Evolutionary conservation across 2,113 vertebrate species (phyloP).

Genomic region (human (Homo sapiens)): GRCh38 chr3:50486001-50486500

Average conservation of each 20-base stretch:
- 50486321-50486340: background rate
- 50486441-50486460: constrained; percentile 52
- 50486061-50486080: background rate
- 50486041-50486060: background rate
- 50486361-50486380: constrained; percentile 39
- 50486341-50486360: background rate
- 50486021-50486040: background rate
- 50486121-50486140: background rate
- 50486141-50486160: background rate
- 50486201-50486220: background rate
- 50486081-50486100: background rate
- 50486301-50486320: background rate
- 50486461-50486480: constrained; percentile 40
- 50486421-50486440: constrained; percentile 58
- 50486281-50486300: background rate
- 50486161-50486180: background rate
- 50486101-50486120: background rate
- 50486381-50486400: constrained; percentile 21
- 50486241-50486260: background rate
- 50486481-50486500: constrained; percentile 41
- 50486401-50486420: constrained; percentile 71
- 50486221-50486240: background rate
- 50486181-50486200: background rate
- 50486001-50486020: background rate
- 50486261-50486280: background rate